These are phyloP conservation scores for Ruditapes philippinarum DNA, from an alignment of 1,140 invertebrate species.

Conservation along the genomic window DNA sequence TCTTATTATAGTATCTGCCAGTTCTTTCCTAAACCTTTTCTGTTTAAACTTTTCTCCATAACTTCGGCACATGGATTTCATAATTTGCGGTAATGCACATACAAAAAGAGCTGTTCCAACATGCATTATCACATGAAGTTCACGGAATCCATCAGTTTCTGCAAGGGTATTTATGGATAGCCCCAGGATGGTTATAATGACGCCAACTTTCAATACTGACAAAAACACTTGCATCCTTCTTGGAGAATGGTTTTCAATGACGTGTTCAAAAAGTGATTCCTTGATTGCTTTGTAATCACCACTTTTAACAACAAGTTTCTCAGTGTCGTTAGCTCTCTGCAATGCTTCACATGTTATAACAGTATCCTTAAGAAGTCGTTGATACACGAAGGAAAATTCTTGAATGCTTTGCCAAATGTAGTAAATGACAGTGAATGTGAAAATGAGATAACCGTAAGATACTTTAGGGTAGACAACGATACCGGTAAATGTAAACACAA, in stretches of 20 bases:
- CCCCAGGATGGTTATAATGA: conserved; percentile 7
- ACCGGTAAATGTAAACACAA: conserved; percentile 43
- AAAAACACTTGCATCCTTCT: conserved; percentile 43
- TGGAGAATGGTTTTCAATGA: conserved; percentile 50
- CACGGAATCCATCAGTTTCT: conserved; percentile 34
- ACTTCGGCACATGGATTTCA: conserved; percentile 12
- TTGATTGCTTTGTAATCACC: conserved; percentile 15
- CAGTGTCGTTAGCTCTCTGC: conserved; percentile 3
- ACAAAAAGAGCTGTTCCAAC: conserved; percentile 52
- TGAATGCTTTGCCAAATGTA: conserved; percentile 32
- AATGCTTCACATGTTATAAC: not conserved
- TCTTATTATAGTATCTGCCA: not conserved
- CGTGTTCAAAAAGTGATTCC: conserved; percentile 30
- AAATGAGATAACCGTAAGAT: conserved; percentile 53
- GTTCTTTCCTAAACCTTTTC: not conserved
- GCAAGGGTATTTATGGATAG: conserved; percentile 11
- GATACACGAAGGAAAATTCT: conserved; percentile 25
- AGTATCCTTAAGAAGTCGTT: conserved; percentile 12
- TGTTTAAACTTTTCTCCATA: not conserved
- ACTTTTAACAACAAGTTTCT: not conserved
- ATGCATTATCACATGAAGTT: conserved; percentile 39
- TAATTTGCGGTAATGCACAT: conserved; percentile 45
- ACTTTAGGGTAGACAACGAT: conserved; percentile 53
- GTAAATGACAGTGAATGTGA: conserved; percentile 52
- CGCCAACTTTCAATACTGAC: not conserved